Evolutionary conservation across 1,140 invertebrate genomes (phyloP).

Genomic region (Argopecten irradians): DNA sequence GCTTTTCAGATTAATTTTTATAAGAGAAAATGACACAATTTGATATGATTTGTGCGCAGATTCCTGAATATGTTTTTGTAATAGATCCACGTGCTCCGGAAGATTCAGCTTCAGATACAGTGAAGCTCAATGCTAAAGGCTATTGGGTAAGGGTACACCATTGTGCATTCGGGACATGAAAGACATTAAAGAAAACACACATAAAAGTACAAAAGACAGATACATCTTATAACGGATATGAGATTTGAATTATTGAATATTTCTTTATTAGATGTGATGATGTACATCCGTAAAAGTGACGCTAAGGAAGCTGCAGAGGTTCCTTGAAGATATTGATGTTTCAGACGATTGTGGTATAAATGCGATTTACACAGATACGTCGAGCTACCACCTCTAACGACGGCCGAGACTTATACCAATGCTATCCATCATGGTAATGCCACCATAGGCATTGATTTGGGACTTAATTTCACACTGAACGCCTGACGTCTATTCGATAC

Average conservation of each 20-base stretch:
- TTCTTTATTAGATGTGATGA: not conserved
- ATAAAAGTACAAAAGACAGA: not conserved
- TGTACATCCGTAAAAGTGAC: not conserved
- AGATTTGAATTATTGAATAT: not conserved
- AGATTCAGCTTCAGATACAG: too few species aligned
- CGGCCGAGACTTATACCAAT: not conserved
- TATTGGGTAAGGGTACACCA: too few species aligned
- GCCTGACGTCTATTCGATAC: slow-evolving; percentile 20
- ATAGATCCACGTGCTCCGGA: too few species aligned
- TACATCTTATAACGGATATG: not conserved
- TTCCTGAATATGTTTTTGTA: too few species aligned
- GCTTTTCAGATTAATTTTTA: too few species aligned
- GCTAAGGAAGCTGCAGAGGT: not conserved
- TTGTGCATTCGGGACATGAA: too few species aligned
- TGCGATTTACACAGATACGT: not conserved
- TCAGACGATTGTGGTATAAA: not conserved
- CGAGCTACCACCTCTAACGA: not conserved
- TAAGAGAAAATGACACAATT: too few species aligned
- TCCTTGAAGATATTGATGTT: slow-evolving; percentile 14
- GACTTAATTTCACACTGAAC: not conserved
- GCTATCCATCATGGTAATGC: not conserved
- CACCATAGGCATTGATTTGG: not conserved
- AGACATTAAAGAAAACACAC: too few species aligned
- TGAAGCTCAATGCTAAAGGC: too few species aligned
- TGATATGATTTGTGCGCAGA: too few species aligned